Base-by-base conservation (phyloP, 2,888 invertebrate species). In the Noctua janthina region DNA sequence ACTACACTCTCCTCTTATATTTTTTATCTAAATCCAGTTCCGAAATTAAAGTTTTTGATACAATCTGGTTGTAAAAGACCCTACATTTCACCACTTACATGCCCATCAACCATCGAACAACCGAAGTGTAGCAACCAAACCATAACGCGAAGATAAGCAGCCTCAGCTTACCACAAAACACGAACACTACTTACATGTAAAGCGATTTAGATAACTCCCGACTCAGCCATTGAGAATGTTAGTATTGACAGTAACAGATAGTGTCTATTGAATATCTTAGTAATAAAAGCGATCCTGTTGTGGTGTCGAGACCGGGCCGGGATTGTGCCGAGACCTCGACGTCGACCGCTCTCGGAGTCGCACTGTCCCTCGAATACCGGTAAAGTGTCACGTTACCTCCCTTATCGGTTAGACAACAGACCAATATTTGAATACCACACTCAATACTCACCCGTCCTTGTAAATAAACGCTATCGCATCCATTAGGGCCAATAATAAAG, bases 341-440 rank as follows among this genome's bases (percentile, higher is more conserved):
- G 73, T 39, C 79, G 76, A 66, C 72, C 75, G 72, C 81, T 82
- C 79, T 67, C 81, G 80, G 35, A 49, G 64, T 73, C 66, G n/a
- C 68, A 75, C 79, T 76, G 89, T 83, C 89, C 88, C 89, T 90
- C 89, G 91, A 91, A 90, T 87, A 87, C 91, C 92, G 91, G 92
- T 91, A 91, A 90, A 93, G 92, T 93, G 92, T 93, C 94, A 92
- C 93, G 94, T 94, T 93, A 90, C 92, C 85, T 82, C 88, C 91
- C 93, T 94, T 95, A 95, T 95, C 94, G 90, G 88, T 89, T 87
- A 87, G 91, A 93, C 93, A 92, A 88, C 91, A 92, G 87, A 89
- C 92, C 92, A 93, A 93, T 94, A 93, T 95, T 95, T 93, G 92
- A 93, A 93, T 93, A 92, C 90, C 89, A 89, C 86, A 91, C 92